A percentile compares a stretch with the other conserved stretches of the same genome.
These are phyloP conservation scores for Apotomis turbidana DNA, from an alignment of 2,888 invertebrate species.

Conservation along the genomic window DNA sequence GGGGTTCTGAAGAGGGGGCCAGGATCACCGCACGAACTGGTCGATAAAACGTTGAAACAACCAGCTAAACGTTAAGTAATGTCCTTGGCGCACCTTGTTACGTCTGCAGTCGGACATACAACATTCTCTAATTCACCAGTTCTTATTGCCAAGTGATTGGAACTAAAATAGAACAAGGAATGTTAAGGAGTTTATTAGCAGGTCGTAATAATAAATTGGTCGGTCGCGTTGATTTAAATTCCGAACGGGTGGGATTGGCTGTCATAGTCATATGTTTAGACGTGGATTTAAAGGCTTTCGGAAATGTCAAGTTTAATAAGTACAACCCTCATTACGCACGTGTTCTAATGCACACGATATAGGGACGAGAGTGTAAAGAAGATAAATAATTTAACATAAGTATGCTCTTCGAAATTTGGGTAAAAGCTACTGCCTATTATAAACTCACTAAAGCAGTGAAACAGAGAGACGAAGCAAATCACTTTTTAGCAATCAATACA, in stretches of 20 bases:
- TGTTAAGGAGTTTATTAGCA: slow-evolving; percentile 25
- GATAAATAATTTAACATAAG: neutral
- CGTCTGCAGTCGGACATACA: slow-evolving; percentile 61
- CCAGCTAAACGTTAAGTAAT: slow-evolving; percentile 62
- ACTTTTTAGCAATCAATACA: too few relatives aligned
- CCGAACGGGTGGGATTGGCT: slow-evolving; percentile 59
- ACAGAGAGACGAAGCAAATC: too few relatives aligned
- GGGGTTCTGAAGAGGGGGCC: slow-evolving; percentile 47
- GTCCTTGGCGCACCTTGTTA: slow-evolving; percentile 77
- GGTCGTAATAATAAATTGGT: slow-evolving; percentile 42
- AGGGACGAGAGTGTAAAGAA: neutral
- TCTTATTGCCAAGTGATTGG: slow-evolving; percentile 53
- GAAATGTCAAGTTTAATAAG: slow-evolving; percentile 3
- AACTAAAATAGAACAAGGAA: slow-evolving; percentile 49
- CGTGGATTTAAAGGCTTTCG: slow-evolving; percentile 8
- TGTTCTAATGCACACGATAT: neutral
- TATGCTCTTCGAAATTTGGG: too few relatives aligned
- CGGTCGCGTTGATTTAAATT: slow-evolving; percentile 56
- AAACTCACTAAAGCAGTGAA: too few relatives aligned
- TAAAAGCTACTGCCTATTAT: too few relatives aligned
- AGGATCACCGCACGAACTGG: slow-evolving; percentile 60
- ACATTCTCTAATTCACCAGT: slow-evolving; percentile 44
- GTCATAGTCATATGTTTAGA: slow-evolving; percentile 45
- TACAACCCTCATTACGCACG: neutral
- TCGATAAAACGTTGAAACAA: slow-evolving; percentile 62